These are phyloP conservation scores for Gobiocypris rarus DNA, from an alignment of 2,113 vertebrate species.

Conservation along the genomic window DNA sequence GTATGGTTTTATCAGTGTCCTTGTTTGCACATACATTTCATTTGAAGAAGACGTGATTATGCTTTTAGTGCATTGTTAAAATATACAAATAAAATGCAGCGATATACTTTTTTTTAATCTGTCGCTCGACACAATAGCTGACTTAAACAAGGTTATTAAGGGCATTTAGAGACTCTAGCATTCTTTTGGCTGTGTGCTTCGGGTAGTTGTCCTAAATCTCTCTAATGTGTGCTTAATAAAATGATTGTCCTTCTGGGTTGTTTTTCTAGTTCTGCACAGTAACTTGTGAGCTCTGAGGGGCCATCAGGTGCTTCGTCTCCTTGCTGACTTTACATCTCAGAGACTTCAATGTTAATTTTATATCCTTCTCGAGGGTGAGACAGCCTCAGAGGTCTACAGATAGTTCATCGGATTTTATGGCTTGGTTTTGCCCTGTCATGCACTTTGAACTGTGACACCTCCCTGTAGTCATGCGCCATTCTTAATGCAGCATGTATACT, in stretches of 20 bases:
- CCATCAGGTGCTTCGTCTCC: neutral
- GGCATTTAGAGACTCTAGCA: neutral
- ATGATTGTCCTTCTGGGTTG: neutral
- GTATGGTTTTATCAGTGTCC: too few species aligned
- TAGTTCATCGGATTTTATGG: neutral
- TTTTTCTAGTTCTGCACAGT: constrained; percentile 8
- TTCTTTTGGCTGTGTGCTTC: neutral
- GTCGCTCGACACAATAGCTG: neutral
- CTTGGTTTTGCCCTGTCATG: neutral
- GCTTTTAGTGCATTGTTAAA: neutral
- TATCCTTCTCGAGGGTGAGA: constrained; percentile 1
- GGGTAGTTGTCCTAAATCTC: neutral
- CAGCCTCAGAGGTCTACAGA: neutral
- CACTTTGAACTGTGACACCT: constrained; percentile 9
- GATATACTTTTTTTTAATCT: neutral
- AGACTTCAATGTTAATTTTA: neutral
- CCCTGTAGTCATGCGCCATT: neutral
- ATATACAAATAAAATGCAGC: neutral
- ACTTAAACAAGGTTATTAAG: neutral
- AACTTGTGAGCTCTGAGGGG: neutral
- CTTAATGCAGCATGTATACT: neutral
- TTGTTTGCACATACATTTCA: too few species aligned
- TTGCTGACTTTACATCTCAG: neutral
- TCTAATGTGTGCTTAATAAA: neutral
- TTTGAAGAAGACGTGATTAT: too few species aligned